Base-by-base conservation (phyloP, 2,888 invertebrate species). In the Sialis lutaria region DNA sequence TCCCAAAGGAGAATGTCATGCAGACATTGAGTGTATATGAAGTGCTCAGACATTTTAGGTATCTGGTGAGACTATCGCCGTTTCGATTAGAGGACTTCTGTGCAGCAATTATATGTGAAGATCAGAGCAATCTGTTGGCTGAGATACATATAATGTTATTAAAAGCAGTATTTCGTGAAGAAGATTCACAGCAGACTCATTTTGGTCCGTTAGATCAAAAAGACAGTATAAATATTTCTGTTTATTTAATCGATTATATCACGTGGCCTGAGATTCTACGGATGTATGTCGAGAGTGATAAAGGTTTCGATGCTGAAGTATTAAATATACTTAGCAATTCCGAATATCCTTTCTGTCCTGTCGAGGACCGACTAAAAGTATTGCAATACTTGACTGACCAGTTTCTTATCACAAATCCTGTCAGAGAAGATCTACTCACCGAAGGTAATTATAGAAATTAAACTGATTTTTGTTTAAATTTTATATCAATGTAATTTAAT, bases 11-110 rank as follows among this genome's bases (percentile, higher is more conserved):
- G 56, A 69, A 81, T 59, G 75, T 89, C 33, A 73, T 92, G 69
- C 77, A 82, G 61, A 81, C 89, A 44, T 70, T 92, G 50, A 82
- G 89, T 56, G 80, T 98, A 50, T 98, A 96, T 69, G 97, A 98
- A 74, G 89, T 96, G 8, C 66, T 97, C 45, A 73, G 95, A 54
- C 88, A 93, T 62, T 98, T 96, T 67, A 78, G 91, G 55, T 86
- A 85, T 58, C 69, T 92, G 56, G 84, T 97, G 32, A 77, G 96
- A 50, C 69, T 98, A 43, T 93, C 96, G 32, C 95, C 95, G 9
- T 97, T 86, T 64, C 79, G 91, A 51, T 82, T 97, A 61, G 98
- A 98, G 70, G 97, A 98, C 65, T 88, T 98, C 60, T 95, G 95
- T 72, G 90, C 91, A 33, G 89, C 92, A 42, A 64, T 98, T 49